Base-by-base conservation (phyloP, 2,797 vertebrate genomes). In the Heterohyrax brucei region DNA sequence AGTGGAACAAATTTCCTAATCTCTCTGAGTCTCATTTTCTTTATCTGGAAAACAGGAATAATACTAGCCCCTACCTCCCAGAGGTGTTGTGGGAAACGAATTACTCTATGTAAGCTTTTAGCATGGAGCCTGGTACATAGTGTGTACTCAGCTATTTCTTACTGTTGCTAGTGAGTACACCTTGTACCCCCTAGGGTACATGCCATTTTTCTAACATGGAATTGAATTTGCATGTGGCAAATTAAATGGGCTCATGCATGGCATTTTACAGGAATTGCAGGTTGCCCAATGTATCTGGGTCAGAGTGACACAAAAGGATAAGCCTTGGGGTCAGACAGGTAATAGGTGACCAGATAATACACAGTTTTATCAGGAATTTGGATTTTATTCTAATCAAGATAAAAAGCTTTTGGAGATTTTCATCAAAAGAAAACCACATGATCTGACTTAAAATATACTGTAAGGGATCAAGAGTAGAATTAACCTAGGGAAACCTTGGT, bases 321-420 rank as follows among this genome's bases (percentile, higher is more conserved):
- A 77, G 18, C 30, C 56, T 30, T 73, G 28, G 73, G 30, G 16
- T 46, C 59, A 64, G 18, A 92, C 44, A 62, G 24, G 13, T 68
- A 64, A n/a, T 59, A 94, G 44, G n/a, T 82, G 30, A 72, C 30
- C 14, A 48, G n/a, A 39, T 70, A 59, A 89, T 30, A 10, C 10
- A 81, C 6, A 56, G 10, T 9, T 2, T 39, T 85, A 53, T 21
- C 64, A 78, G 53, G n/a, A 93, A 68, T 82, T 50, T 86, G 13
- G 13, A 77, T 89, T 81, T 88, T 70, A 72, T n/a, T 89, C 46
- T 81, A 62, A 72, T 53, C 21, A 77, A 83, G 22, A 72, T 82
- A 62, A 91, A 94, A 81, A 70, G 1, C 46, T 7, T 39, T 61
- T 72, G 7, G 26, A 77, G 44, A 16, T 85, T 81, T 85, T 86